Evolutionary conservation across 2,888 invertebrate genomes (phyloP), one percentile per base, ranked within the genome.

Genomic region (Panopea generosa): DNA sequence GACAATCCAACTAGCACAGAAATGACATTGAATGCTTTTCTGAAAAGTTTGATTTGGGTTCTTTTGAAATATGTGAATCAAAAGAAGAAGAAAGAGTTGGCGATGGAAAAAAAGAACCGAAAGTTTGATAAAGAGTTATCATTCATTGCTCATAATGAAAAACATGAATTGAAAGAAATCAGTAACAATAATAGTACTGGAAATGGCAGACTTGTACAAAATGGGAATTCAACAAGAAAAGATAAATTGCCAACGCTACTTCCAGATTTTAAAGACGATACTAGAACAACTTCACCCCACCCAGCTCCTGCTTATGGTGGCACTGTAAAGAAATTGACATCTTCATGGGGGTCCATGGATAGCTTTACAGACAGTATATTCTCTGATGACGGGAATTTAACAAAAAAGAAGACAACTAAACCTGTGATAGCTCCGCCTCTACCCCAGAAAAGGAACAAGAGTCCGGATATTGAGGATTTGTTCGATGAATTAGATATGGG

Each of bases 41-140:
- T 90, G 4, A 91, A 91, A 80, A 89, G 90, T 56, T 79, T 93
- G 14, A 84, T 91, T 6, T 93, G 92, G 92, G 79, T 92, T 38
- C 63, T 93, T 16, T 65, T 93, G n/a, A 88, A 90, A 43, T 86
- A 92, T 80, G 87, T 89, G 7, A 86, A 86, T 66, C 83, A 84
- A 50, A 56, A 77, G 52, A 90, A 89, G 82, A 56, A 74, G 49
- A 86, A 78, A 61, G 82, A 86, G 27, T 55, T 26, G 20, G 43
- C 26, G 29, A 47, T 49, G 26, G 47, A 65, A 55, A 40, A 45
- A 18, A 40, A 50, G 50, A n/a, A n/a, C n/a, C 16, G 71, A 66
- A 56, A 70, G 40, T 63, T 68, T 69, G 66, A 71, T 18, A 71
- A 65, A 69, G 74, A 77, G 24, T 67, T 72, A 22, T 69, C 74